Evolutionary conservation across 2,888 invertebrate species (phyloP), one percentile per base, ranked within the genome.

Genomic region (Limnephilus auricula): DNA sequence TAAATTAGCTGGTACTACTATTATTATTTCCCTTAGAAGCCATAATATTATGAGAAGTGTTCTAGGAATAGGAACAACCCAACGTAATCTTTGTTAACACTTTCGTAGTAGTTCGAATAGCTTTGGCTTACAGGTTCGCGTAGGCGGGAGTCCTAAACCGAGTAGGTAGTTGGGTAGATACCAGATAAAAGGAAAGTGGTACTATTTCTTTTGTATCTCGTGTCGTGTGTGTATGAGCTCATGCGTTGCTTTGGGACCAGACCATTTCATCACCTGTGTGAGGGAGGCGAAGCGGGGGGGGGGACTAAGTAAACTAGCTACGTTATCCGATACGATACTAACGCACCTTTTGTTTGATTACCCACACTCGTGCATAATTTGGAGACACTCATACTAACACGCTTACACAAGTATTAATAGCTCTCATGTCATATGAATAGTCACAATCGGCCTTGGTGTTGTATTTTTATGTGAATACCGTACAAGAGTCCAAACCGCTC

Each of bases 261-360:
- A 65, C 65, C 65, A n/a, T 65, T 65, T 65, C 25, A 65, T 65
- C 65, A 65, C 65, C 6, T 65, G 25, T n/a, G 32, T 15, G 32
- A 5, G 31, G 10, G 25, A 40, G 45, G 25, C 6, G 86, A 30
- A 50, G 15, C 4, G 40, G 86, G 50, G 65, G 37, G 40, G 40
- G 45, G 2, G 10, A 15, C 50, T 86, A 86, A 86, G 31, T 31
- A 86, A 86, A 86, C 86, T 86, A 85, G n/a, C 65, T 65, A 65
- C 86, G 45, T 86, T 45, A 86, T 45, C 86, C 86, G 86, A 86
- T 86, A 86, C 86, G 86, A 86, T 86, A 65, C 86, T 25, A 32
- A 50, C 86, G 45, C 86, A 86, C 86, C 86, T 86, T 86, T 50
- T 86, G 86, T 86, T 86, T 34, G 65, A 40, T 50, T n/a, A 86